phyloP scores from a whole-genome alignment of 2,888 invertebrate genomes.

The Cheilosia vernalis region DNA sequence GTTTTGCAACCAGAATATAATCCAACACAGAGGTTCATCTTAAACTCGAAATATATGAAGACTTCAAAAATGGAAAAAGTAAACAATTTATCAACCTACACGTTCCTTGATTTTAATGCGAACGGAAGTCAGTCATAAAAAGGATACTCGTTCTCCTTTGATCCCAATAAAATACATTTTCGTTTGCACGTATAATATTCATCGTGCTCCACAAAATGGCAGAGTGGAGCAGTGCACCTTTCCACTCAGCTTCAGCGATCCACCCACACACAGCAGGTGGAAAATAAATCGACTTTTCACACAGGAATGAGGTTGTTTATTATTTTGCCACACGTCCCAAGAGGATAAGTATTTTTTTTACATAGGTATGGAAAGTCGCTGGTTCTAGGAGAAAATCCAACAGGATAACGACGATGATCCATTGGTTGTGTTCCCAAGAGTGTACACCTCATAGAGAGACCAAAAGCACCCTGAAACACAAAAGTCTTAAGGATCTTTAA shows the following conservation, averaged over 20 bases:
- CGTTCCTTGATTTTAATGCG: neutral
- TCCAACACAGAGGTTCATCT: neutral
- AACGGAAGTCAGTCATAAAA: slow-evolving; percentile 47
- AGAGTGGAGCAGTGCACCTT: neutral
- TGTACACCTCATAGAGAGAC: slow-evolving; percentile 2
- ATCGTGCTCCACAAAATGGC: slow-evolving; percentile 46
- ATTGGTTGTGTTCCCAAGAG: slow-evolving; percentile 21
- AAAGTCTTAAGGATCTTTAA: slow-evolving; percentile 45
- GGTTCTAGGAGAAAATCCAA: slow-evolving; percentile 27
- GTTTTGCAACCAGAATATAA: too few relatives aligned
- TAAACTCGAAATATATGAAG: slow-evolving; percentile 1
- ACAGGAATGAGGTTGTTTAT: slow-evolving; percentile 47
- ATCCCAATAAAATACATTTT: slow-evolving; percentile 47
- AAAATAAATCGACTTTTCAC: slow-evolving; percentile 49
- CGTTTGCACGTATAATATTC: slow-evolving; percentile 36
- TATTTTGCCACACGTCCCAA: slow-evolving; percentile 39
- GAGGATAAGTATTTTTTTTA: neutral
- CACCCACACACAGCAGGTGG: slow-evolving; percentile 42
- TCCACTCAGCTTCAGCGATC: neutral
- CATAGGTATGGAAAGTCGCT: neutral
- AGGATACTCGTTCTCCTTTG: slow-evolving; percentile 35
- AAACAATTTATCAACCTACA: slow-evolving; percentile 54
- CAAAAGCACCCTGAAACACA: neutral
- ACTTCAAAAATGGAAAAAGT: slow-evolving; percentile 28
- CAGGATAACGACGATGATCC: slow-evolving; percentile 49